A percentile compares a stretch with the other conserved stretches of the same genome.
Evolutionary conservation across 1,140 invertebrate species (phyloP).

Genomic region (Lepidostoma basale): DNA sequence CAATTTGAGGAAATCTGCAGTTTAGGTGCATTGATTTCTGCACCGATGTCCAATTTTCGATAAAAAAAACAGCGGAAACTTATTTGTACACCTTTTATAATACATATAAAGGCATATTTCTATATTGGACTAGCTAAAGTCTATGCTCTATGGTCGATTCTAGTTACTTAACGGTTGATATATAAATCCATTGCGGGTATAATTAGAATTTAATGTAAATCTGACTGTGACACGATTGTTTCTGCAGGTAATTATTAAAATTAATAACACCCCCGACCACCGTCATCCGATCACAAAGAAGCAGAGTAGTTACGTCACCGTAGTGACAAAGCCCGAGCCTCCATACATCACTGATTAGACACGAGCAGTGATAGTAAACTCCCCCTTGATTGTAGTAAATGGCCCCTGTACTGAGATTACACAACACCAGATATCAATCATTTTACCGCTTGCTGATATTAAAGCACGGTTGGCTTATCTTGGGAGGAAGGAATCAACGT

Average conservation of each 20-base stretch:
- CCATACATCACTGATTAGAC: conserved; percentile 22
- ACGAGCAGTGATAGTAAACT: conserved; percentile 2
- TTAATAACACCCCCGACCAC: not conserved
- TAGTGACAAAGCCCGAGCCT: not conserved
- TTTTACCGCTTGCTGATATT: not conserved
- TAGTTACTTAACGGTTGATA: not conserved
- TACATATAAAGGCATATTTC: not conserved
- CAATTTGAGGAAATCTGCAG: not conserved
- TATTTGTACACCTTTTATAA: not conserved
- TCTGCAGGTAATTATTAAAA: not conserved
- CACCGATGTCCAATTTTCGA: not conserved
- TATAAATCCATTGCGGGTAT: too few relatives aligned
- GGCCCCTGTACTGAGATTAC: not conserved
- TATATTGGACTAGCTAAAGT: not conserved
- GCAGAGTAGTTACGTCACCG: not conserved
- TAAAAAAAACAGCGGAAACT: not conserved
- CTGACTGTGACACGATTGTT: too few relatives aligned
- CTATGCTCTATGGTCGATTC: not conserved
- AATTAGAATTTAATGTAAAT: too few relatives aligned
- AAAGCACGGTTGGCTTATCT: too few relatives aligned
- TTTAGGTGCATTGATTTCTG: too few relatives aligned
- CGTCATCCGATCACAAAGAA: not conserved
- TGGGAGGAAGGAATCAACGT: too few relatives aligned
- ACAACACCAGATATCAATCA: conserved; percentile 7
- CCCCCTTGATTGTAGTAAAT: conserved; percentile 21